Conservation (phyloP, 2,797 vertebrate genomes). For the Artibeus lituratus region DNA sequence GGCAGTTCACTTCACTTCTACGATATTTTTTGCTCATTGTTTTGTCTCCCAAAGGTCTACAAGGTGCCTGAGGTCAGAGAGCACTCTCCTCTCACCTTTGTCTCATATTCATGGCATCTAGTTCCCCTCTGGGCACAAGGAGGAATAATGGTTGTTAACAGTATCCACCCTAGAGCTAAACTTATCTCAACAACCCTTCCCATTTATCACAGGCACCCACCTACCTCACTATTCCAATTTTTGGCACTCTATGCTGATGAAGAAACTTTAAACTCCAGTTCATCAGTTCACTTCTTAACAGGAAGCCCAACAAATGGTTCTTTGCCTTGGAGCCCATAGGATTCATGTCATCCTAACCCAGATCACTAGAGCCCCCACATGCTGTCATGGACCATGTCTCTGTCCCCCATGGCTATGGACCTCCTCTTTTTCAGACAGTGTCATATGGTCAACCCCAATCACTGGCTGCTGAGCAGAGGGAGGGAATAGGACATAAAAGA, state of each 20-base stretch:
- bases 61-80: not conserved
- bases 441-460: not conserved
- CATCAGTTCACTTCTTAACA: not conserved
- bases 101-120: not conserved
- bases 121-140: not conserved
- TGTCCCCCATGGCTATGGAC: not conserved
- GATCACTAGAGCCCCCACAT: not conserved
- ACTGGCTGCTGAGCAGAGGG: not conserved
- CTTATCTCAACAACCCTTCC: not conserved
- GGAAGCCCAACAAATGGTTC: not conserved
- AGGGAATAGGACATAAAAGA: not conserved
- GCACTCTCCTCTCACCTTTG: not conserved
- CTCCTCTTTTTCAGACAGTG: not conserved
- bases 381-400: not conserved
- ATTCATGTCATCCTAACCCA: not conserved
- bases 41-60: not conserved
- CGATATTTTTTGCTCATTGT: not conserved
- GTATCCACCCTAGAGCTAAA: not conserved
- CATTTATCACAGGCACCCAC: too few species aligned
- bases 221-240: not conserved
- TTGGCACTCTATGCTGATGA: not conserved
- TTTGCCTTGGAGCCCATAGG: not conserved
- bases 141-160: too few species aligned
- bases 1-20: not conserved
- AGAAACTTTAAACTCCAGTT: not conserved